Evolutionary conservation across 2,888 invertebrate genomes (phyloP).

Genomic region (Netelia virgata): DNA sequence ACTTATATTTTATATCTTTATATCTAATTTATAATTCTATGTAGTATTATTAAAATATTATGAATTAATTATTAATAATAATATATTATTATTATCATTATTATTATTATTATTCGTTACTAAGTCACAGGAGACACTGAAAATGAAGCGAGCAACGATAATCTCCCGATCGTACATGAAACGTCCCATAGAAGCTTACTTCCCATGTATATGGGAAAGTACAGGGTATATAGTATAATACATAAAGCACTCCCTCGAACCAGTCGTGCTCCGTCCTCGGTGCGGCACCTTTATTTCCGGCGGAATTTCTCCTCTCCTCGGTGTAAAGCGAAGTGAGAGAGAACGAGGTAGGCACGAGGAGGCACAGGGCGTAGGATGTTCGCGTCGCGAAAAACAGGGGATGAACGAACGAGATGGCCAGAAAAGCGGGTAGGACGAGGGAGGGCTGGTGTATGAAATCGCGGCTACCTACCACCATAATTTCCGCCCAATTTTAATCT

Average conservation of each 20-base stretch:
- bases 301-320: slow-evolving; percentile 64
- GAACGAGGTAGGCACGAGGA: not conserved
- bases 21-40: too few relatives aligned
- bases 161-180: not conserved
- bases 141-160: not conserved
- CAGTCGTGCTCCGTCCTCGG: slow-evolving; percentile 17
- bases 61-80: too few relatives aligned
- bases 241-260: slow-evolving; percentile 29
- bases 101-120: too few relatives aligned
- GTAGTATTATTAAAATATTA: too few relatives aligned
- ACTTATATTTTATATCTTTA: too few relatives aligned
- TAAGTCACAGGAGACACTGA: too few relatives aligned
- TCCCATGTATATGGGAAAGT: not conserved
- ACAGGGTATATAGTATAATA: slow-evolving; percentile 7
- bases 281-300: slow-evolving; percentile 67
- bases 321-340: slow-evolving; percentile 17
- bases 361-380: slow-evolving; percentile 3
- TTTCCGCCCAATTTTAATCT: slow-evolving; percentile 75
- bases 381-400: slow-evolving; percentile 20
- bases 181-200: slow-evolving; percentile 8
- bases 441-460: slow-evolving; percentile 59
- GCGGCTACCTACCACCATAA: slow-evolving; percentile 71
- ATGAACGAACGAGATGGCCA: not conserved
- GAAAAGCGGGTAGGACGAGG: not conserved
- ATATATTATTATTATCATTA: too few relatives aligned